Conservation (phyloP, 2,797 vertebrate species). For the Apogon talboti region DNA sequence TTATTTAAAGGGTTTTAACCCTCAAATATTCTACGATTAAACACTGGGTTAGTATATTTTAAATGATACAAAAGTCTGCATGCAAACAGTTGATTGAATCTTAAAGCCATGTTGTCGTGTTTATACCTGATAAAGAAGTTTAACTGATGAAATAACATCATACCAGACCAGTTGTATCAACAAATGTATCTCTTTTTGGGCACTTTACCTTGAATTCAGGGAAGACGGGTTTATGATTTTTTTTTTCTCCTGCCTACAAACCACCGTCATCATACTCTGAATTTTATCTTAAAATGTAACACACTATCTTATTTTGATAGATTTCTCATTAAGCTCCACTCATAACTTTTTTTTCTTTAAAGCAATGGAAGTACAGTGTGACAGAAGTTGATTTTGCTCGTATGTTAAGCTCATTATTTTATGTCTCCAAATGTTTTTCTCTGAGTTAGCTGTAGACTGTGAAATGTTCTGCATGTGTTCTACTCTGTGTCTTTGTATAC, state of each 20-base stretch:
- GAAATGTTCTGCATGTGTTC: slow-evolving; percentile 54
- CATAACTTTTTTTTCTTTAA: slow-evolving; percentile 25
- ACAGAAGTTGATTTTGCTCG: slow-evolving; percentile 6
- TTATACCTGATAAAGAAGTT: slow-evolving; percentile 44
- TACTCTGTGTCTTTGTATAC: slow-evolving; percentile 19
- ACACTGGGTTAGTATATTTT: slow-evolving; percentile 75
- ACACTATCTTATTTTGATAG: slow-evolving; percentile 39
- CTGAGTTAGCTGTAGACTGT: slow-evolving; percentile 61
- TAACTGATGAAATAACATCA: slow-evolving; percentile 38
- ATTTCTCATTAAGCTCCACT: slow-evolving; percentile 33
- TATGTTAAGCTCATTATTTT: slow-evolving; percentile 48
- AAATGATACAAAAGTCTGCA: slow-evolving; percentile 49
- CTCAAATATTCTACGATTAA: slow-evolving; percentile 66
- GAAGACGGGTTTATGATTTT: slow-evolving; percentile 64
- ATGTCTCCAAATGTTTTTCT: slow-evolving; percentile 43
- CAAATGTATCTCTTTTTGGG: slow-evolving; percentile 61
- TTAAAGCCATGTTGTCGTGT: slow-evolving; percentile 53
- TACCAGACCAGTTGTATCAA: slow-evolving; percentile 44
- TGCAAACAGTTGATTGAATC: slow-evolving; percentile 41
- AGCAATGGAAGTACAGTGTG: slow-evolving; percentile 37
- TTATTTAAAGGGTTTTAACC: slow-evolving; percentile 73
- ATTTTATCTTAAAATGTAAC: slow-evolving; percentile 38
- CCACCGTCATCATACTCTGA: slow-evolving; percentile 22
- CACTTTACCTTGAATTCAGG: slow-evolving; percentile 85
- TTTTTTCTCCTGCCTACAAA: slow-evolving; percentile 25